Percentiles rank a stretch among this genome's conserved stretches.
phyloP scores from a whole-genome alignment of 2,888 invertebrate genomes.

The Thereva nobilitata region DNA sequence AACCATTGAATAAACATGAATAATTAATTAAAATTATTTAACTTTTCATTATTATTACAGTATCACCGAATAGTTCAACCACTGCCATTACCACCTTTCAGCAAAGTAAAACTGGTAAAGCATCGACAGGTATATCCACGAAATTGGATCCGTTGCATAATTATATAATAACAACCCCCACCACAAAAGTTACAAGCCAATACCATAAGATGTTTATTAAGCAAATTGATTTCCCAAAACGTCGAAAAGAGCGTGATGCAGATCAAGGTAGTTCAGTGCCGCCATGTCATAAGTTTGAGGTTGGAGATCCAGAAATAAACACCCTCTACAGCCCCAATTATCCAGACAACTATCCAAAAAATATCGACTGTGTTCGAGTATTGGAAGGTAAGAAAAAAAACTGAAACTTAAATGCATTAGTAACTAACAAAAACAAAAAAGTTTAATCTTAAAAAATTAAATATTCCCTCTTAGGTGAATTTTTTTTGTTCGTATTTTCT shows the following conservation, averaged over 20 bases:
- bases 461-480: too few relatives aligned
- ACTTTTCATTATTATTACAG: conserved; percentile 41
- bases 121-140: conserved; percentile 40
- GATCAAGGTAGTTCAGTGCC: conserved; percentile 47
- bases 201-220: conserved; percentile 30
- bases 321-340: conserved; percentile 74
- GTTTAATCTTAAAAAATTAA: too few relatives aligned
- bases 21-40: neutral
- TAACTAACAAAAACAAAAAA: too few relatives aligned
- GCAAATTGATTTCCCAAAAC: conserved; percentile 17
- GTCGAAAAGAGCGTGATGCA: conserved; percentile 44
- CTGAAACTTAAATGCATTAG: neutral
- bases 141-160: conserved; percentile 32
- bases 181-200: conserved; percentile 38
- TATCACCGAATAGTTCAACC: conserved; percentile 49
- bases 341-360: conserved; percentile 69
- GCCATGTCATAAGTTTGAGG: conserved; percentile 63
- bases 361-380: conserved; percentile 68
- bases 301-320: conserved; percentile 62
- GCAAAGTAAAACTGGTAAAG: conserved; percentile 37
- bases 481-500: too few relatives aligned
- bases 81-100: conserved; percentile 45
- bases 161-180: conserved; percentile 22
- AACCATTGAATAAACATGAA: neutral
- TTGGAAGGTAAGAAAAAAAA: conserved; percentile 65